A percentile compares a stretch with the other conserved stretches of the same genome.
These are phyloP conservation scores for Synodontis membranacea DNA, from an alignment of 2,113 vertebrate species.

Conservation along the genomic window DNA sequence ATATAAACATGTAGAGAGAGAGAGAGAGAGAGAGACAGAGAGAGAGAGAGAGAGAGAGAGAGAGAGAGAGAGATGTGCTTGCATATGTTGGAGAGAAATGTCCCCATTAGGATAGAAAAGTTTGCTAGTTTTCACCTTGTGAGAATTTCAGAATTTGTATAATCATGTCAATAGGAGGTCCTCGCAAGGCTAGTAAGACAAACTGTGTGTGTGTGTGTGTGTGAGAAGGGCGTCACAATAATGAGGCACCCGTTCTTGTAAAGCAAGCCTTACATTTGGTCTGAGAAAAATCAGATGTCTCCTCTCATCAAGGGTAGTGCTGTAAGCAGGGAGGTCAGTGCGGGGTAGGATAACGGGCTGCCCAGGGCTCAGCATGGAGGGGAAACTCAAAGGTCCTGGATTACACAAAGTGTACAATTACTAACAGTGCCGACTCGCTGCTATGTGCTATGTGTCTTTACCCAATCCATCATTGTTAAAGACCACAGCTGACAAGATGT, in stretches of 20 bases:
- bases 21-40: neutral
- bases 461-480: neutral
- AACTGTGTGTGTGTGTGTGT: neutral
- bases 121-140: neutral
- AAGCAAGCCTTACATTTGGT: neutral
- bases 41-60: neutral
- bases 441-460: neutral
- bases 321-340: neutral
- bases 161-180: neutral
- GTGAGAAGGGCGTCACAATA: neutral
- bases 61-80: neutral
- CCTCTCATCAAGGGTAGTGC: neutral
- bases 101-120: neutral
- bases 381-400: neutral
- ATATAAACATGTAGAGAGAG: too few species aligned
- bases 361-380: neutral
- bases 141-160: neutral
- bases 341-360: neutral
- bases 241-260: neutral
- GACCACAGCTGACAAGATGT: conserved; percentile 2
- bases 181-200: neutral
- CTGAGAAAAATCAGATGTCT: conserved; percentile 14
- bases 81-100: neutral
- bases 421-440: neutral
- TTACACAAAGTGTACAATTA: conserved; percentile 11